These are phyloP conservation scores for Procapra przewalskii DNA, from an alignment of 2,113 vertebrate genomes.

Conservation along the genomic window DNA sequence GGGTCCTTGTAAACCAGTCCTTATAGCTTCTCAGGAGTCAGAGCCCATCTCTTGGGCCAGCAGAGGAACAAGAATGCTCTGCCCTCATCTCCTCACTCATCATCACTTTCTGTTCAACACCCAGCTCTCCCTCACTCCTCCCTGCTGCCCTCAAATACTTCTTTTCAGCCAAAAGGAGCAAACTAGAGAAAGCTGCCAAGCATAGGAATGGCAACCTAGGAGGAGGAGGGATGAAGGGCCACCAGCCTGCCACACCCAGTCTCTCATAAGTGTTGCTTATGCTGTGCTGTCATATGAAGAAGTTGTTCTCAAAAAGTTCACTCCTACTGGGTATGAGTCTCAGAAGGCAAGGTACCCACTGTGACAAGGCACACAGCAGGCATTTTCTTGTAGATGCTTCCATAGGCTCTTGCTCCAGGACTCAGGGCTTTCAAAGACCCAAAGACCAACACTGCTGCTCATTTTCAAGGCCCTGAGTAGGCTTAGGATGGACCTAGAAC, in stretches of 20 bases:
- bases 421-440: background rate
- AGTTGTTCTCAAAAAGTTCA: background rate
- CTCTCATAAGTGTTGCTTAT: background rate
- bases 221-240: fast-evolving
- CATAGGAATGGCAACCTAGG: no score
- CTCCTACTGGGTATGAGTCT: background rate
- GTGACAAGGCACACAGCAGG: background rate
- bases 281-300: background rate
- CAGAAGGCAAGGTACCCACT: background rate
- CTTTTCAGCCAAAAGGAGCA: background rate
- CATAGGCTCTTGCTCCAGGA: background rate
- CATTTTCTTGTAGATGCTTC: background rate
- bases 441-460: background rate
- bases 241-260: background rate
- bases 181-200: background rate
- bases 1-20: background rate
- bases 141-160: background rate
- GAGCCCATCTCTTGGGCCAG: background rate
- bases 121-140: background rate
- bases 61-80: background rate
- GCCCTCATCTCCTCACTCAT: fast-evolving
- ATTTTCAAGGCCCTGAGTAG: background rate
- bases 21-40: background rate
- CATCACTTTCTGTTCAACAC: background rate
- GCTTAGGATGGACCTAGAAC: no score